Conservation (phyloP, 2,888 invertebrate genomes). For the Napeogenes inachia region DNA sequence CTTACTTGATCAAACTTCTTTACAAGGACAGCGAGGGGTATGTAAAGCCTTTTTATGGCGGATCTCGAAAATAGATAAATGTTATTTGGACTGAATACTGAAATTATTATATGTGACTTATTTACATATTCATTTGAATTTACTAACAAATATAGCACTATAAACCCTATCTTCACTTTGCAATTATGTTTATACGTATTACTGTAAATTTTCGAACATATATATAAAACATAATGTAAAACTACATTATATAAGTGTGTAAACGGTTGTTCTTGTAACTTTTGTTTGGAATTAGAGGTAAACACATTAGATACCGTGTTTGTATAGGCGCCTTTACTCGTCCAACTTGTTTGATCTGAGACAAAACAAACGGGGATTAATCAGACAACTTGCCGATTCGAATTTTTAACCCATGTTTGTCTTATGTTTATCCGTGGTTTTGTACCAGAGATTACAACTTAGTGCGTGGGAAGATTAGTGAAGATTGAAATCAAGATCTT, state of each 20-base stretch:
- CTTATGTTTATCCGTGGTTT: conserved; percentile 28
- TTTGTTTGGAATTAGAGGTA: conserved; percentile 70
- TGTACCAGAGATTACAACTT: conserved; percentile 15
- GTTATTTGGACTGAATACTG: conserved; percentile 21
- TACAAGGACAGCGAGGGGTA: conserved; percentile 16
- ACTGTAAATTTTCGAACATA: too few species aligned
- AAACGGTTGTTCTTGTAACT: conserved; percentile 51
- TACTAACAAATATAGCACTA: neutral
- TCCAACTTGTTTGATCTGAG: conserved; percentile 65
- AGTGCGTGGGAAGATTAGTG: neutral
- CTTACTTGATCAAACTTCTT: conserved; percentile 73
- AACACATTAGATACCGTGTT: conserved; percentile 73
- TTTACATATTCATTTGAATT: neutral
- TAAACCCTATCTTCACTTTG: too few species aligned
- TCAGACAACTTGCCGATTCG: conserved; percentile 58
- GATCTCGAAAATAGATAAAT: conserved; percentile 17
- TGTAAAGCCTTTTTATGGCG: conserved; percentile 24
- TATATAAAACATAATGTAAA: neutral
- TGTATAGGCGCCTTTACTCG: conserved; percentile 63
- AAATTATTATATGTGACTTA: too few species aligned
- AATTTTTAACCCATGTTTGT: conserved; percentile 48
- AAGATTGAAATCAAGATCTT: neutral
- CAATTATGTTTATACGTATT: too few species aligned
- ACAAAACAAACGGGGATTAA: conserved; percentile 51
- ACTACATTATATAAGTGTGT: conserved; percentile 16